Base-by-base conservation (phyloP, 2,113 vertebrate species). In the Glaucidium brasilianum region DNA sequence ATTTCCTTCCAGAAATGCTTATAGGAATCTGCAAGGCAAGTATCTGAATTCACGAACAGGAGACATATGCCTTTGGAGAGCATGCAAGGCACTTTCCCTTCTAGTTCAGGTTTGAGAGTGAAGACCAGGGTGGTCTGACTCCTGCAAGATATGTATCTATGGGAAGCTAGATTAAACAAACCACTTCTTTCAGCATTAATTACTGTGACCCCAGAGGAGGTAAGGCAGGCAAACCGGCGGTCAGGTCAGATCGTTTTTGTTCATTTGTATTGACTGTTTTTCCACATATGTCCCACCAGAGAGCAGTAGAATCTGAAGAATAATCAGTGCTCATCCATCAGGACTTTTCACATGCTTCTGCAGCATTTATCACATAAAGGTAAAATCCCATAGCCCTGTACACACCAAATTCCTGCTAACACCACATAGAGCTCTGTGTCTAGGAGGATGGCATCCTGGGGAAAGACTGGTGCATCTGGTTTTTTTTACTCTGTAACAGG, bases 221-320 rank as follows among this genome's bases (percentile, higher is more conserved):
- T n/a, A 64, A 78, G 30, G 59, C 35, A 72, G 60, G 18, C 1
- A 4, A 64, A 13, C 10, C 71, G 78, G 41, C 41, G 52, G 43
- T n/a, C 30, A 47, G 27, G 68, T 35, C 35, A 30, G 13, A 56
- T 27, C 0, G 5, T 12, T 59, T 45, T 50, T 80, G 13, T 73
- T 64, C 26, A 43, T 79, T 87, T 74, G 25, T 13, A 25, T 30
- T 71, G 77, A 37, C 32, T 96, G 96, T 88, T 92, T 89, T 97
- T 91, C 89, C 15, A 0, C n/a, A 1, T 16, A 10, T 25, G 10
- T 90, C 79, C 96, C 95, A 97, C 68, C 37, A 75, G 96, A 93
- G 82, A 96, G 96, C 88, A 97, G 85, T 86, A 91, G 25, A 95
- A 92, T 79, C 95, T 96, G 85, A 50, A 93, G 68, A 95, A 97